These are phyloP conservation scores for Typhlomys cinereus DNA, from an alignment of 2,113 vertebrate genomes.

Conservation along the genomic window DNA sequence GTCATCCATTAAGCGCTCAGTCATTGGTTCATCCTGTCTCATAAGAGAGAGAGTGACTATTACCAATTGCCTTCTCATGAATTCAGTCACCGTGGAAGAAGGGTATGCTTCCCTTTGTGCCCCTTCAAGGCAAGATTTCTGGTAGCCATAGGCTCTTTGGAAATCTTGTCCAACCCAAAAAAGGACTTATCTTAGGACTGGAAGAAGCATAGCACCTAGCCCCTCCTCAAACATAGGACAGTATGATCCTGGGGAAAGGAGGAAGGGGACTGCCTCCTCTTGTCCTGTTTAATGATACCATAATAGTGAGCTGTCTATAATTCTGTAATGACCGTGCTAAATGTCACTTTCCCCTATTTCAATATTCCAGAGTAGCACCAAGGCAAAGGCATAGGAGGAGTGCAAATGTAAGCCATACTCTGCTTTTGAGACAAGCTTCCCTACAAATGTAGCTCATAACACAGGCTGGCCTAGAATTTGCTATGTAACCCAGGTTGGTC, in stretches of 20 bases:
- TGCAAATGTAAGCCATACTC: neutral
- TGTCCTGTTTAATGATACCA: neutral
- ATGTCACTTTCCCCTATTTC: neutral
- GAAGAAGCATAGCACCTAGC: neutral
- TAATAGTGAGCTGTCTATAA: neutral
- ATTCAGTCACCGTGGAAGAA: constrained; percentile 95
- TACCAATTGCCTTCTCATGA: constrained; percentile 97
- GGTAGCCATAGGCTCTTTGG: neutral
- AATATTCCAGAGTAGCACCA: neutral
- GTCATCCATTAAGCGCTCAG: constrained; percentile 94
- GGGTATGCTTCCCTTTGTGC: constrained; percentile 87
- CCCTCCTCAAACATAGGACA: neutral
- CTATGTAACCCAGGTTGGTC: neutral
- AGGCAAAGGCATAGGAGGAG: neutral
- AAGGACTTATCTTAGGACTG: neutral
- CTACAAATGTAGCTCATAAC: neutral
- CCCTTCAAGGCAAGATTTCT: neutral
- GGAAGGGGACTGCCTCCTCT: constrained; percentile 36
- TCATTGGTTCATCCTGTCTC: constrained; percentile 89
- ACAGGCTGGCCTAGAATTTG: neutral
- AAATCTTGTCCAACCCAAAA: neutral
- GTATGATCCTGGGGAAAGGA: neutral
- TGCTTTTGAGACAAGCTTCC: constrained; percentile 19
- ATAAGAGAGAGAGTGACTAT: constrained; percentile 95
- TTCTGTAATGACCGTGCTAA: neutral